These are phyloP conservation scores for Falco columbarius DNA, from an alignment of 2,797 vertebrate species.

Conservation along the genomic window DNA sequence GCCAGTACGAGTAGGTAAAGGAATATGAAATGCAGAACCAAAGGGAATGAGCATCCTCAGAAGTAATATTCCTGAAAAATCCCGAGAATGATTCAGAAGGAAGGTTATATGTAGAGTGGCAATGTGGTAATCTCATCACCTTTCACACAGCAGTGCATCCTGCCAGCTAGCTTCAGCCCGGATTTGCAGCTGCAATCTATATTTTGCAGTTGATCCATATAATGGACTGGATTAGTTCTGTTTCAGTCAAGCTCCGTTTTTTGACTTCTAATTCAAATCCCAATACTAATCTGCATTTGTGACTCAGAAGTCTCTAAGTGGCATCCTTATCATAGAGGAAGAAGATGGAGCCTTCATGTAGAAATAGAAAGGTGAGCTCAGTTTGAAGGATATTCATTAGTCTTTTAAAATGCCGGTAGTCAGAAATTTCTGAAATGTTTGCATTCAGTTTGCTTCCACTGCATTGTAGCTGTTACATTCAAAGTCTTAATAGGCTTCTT, in stretches of 20 bases:
- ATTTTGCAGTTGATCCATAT: neutral
- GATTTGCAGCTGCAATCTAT: neutral
- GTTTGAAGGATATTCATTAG: neutral
- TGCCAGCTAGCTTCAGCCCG: neutral
- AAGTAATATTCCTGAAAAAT: neutral
- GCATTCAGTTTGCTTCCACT: neutral
- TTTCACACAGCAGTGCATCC: neutral
- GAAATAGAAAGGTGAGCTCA: neutral
- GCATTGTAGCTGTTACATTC: neutral
- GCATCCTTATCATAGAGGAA: neutral
- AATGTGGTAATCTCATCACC: neutral
- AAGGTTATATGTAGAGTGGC: neutral
- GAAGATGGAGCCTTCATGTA: neutral
- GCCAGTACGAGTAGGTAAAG: neutral
- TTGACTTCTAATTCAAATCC: constrained; percentile 41
- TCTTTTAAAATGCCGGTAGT: neutral
- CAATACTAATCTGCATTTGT: constrained; percentile 57
- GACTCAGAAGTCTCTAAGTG: constrained; percentile 50
- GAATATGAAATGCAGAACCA: neutral
- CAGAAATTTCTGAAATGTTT: neutral
- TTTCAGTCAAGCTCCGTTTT: constrained; percentile 3
- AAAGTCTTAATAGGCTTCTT: neutral
- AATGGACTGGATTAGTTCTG: neutral
- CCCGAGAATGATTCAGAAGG: neutral
- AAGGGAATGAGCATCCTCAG: neutral